phyloP scores from a whole-genome alignment of 2,113 vertebrate species.

The Mustelus asterias region DNA sequence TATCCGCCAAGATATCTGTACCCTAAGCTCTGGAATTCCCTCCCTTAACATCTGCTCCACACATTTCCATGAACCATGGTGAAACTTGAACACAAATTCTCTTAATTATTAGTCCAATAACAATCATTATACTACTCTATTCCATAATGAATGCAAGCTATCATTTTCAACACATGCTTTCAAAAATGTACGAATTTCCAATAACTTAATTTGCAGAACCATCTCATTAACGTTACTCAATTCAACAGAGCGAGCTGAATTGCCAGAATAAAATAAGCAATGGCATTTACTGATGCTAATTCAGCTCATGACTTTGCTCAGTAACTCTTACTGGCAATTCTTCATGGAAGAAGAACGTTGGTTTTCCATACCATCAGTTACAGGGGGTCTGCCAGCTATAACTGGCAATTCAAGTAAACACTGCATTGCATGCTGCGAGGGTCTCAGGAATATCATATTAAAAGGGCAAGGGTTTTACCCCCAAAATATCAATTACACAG shows the following conservation, averaged over 20 bases:
- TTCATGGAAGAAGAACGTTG: neutral
- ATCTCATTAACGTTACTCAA: neutral
- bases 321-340: neutral
- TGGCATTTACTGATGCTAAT: neutral
- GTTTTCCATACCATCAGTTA: constrained; percentile 1
- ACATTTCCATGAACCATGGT: neutral
- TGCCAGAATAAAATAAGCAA: neutral
- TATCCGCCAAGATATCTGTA: too few species aligned
- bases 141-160: neutral
- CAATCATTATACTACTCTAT: neutral
- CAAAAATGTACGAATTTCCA: neutral
- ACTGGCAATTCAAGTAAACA: neutral
- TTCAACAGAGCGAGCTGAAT: neutral
- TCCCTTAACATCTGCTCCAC: too few species aligned
- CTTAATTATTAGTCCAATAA: neutral
- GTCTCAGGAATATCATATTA: neutral
- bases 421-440: neutral
- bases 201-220: neutral
- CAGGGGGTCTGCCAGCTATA: neutral
- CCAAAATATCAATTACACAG: neutral
- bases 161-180: neutral
- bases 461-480: neutral
- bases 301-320: constrained; percentile 9
- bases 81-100: neutral
- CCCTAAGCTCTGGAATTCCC: too few species aligned